Evolutionary conservation across 2,888 invertebrate species (phyloP).

Genomic region (Listrodromus nycthemerus): DNA sequence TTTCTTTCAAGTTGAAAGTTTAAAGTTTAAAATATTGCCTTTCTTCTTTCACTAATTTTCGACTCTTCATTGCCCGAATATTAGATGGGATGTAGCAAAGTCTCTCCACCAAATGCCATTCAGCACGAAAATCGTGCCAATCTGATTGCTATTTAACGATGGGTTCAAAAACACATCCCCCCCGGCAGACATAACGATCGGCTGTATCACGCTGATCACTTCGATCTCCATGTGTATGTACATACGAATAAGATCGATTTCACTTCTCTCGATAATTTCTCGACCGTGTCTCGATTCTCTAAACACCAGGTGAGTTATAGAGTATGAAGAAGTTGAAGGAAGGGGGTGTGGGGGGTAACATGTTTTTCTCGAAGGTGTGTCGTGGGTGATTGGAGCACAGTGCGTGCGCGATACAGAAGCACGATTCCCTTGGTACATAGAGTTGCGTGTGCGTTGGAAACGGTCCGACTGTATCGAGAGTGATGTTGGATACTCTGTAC

Average conservation of each 20-base stretch:
- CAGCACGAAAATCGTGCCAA: too few species aligned
- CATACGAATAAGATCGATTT: background rate
- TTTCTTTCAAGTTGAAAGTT: background rate
- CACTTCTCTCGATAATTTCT: constrained; percentile 23
- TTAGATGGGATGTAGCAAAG: too few species aligned
- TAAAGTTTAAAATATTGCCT: background rate
- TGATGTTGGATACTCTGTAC: constrained; percentile 14
- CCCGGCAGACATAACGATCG: background rate
- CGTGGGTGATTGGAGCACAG: constrained; percentile 57
- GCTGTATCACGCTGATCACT: background rate
- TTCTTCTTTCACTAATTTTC: background rate
- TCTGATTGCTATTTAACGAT: background rate
- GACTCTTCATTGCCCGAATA: background rate
- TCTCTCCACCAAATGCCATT: too few species aligned
- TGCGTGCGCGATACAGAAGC: constrained; percentile 59
- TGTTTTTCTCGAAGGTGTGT: background rate
- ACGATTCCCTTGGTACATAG: constrained; percentile 36
- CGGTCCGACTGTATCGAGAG: constrained; percentile 33
- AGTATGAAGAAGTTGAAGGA: background rate
- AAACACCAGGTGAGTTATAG: constrained; percentile 40
- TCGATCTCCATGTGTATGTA: background rate
- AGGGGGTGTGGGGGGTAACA: too few species aligned
- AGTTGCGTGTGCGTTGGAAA: constrained; percentile 52
- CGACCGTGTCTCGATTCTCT: background rate
- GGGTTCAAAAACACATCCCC: background rate